Evolutionary conservation across 2,113 vertebrate genomes (phyloP).

Genomic region (Sylvia atricapilla): DNA sequence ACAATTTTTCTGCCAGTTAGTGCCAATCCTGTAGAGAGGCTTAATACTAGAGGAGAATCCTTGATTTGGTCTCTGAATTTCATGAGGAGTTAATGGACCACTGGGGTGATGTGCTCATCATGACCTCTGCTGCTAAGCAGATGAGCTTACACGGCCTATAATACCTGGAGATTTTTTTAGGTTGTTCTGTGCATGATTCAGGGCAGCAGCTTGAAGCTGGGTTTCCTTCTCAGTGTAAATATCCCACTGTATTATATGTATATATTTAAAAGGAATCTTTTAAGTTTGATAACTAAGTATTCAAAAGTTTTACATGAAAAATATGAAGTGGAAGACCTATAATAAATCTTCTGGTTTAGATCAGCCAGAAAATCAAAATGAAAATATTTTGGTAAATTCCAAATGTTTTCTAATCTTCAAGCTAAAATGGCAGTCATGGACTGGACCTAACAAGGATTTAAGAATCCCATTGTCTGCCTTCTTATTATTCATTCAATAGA

Average conservation of each 20-base stretch:
- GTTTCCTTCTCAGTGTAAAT: neutral
- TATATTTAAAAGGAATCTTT: neutral
- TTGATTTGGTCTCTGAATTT: conserved; percentile 58
- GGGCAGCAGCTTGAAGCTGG: neutral
- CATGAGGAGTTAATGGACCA: conserved; percentile 47
- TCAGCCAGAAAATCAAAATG: neutral
- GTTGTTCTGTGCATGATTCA: neutral
- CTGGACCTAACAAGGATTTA: neutral
- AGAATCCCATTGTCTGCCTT: neutral
- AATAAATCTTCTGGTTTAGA: neutral
- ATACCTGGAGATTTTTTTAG: conserved; percentile 15
- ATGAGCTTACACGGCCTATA: neutral
- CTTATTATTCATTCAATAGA: neutral
- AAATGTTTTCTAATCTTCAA: neutral
- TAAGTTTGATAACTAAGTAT: neutral
- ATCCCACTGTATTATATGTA: neutral
- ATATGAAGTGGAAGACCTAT: neutral
- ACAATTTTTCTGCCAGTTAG: conserved; percentile 44
- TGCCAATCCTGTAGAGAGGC: neutral
- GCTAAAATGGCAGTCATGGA: neutral
- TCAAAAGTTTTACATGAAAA: neutral
- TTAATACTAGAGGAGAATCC: conserved; percentile 43
- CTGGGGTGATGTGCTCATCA: conserved; percentile 19
- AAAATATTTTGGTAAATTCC: neutral
- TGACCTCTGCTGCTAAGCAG: conserved; percentile 53